Evolutionary conservation across 2,888 invertebrate genomes (phyloP).

Genomic region (Drosophila setosimentum): DNA sequence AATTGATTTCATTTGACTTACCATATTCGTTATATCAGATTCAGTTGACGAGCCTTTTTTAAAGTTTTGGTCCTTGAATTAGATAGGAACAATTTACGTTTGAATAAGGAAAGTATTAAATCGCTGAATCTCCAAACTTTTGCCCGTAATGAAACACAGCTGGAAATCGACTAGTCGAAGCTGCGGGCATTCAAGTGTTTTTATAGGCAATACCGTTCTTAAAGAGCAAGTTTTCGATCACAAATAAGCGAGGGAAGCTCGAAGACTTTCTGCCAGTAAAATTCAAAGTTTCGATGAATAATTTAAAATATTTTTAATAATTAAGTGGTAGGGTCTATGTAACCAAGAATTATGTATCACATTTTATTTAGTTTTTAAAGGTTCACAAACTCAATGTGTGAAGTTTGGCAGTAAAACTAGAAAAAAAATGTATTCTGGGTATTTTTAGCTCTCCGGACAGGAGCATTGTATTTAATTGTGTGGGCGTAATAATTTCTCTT

Average conservation of each 20-base stretch:
- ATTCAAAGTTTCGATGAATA: too few relatives aligned
- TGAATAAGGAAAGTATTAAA: neutral
- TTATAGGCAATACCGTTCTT: slow-evolving; percentile 56
- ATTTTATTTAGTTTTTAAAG: neutral
- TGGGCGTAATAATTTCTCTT: neutral
- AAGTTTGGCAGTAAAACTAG: neutral
- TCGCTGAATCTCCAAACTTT: slow-evolving; percentile 66
- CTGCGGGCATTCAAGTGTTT: slow-evolving; percentile 46
- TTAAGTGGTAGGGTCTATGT: neutral
- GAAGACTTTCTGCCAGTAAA: neutral
- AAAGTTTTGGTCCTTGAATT: neutral
- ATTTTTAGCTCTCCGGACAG: neutral
- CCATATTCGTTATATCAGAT: slow-evolving; percentile 41
- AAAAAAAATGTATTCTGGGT: neutral
- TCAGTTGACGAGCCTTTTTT: slow-evolving; percentile 4
- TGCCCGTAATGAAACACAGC: slow-evolving; percentile 85
- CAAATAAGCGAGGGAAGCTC: slow-evolving; percentile 18
- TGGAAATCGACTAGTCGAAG: slow-evolving; percentile 82
- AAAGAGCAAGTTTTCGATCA: neutral
- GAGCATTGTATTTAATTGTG: neutral
- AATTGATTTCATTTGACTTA: slow-evolving; percentile 30
- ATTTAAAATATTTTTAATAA: neutral
- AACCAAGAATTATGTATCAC: neutral
- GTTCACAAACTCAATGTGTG: neutral
- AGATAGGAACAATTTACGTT: neutral